A percentile compares a stretch with the other conserved stretches of the same genome.
These are phyloP conservation scores for Crematogaster levior DNA, from an alignment of 2,888 invertebrate genomes.

Conservation along the genomic window DNA sequence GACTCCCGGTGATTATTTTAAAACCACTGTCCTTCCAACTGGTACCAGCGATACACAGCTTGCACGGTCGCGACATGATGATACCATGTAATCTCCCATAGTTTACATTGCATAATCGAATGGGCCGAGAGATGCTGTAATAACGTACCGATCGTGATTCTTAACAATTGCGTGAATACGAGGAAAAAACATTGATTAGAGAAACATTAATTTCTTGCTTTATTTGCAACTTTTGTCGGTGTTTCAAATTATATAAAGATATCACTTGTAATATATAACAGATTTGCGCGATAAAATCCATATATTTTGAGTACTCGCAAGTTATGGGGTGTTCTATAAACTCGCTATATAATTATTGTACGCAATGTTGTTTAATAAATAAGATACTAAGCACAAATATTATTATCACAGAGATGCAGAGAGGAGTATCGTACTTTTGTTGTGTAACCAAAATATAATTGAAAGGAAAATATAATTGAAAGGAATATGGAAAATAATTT, in stretches of 20 bases:
- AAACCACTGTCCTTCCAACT: slow-evolving; percentile 84
- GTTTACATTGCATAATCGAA: slow-evolving; percentile 53
- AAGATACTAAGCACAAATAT: background rate
- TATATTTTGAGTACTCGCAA: background rate
- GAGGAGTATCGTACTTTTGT: background rate
- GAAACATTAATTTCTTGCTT: too few species aligned
- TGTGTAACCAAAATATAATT: background rate
- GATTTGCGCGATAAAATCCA: background rate
- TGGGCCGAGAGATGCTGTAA: background rate
- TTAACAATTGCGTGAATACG: background rate
- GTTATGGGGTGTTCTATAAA: background rate
- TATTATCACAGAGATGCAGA: background rate
- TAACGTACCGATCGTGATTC: background rate
- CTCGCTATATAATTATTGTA: background rate
- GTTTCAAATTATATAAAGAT: background rate
- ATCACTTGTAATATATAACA: background rate
- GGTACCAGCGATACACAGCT: slow-evolving; percentile 68
- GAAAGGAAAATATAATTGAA: too few species aligned
- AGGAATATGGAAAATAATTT: too few species aligned
- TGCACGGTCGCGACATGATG: slow-evolving; percentile 36
- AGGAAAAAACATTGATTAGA: background rate
- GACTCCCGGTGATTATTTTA: slow-evolving; percentile 82
- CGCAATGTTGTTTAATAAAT: background rate
- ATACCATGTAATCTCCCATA: slow-evolving; percentile 46
- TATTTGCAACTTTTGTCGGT: background rate